A percentile compares a stretch with the other conserved stretches of the same genome.
Conservation (phyloP, 2,113 vertebrate species). For the Heliornis fulica region DNA sequence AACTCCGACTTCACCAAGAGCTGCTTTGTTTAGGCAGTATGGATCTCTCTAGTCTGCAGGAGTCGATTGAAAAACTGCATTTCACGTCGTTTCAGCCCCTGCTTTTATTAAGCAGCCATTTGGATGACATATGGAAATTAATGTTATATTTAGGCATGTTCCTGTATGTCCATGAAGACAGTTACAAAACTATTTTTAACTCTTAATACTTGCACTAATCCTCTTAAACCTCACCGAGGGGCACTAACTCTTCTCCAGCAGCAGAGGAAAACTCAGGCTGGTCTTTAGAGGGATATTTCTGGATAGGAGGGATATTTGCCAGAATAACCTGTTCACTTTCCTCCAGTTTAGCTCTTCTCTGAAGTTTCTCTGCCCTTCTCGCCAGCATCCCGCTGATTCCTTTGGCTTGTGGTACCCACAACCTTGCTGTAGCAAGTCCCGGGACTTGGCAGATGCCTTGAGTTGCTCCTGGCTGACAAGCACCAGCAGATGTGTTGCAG, state of each 20-base stretch:
- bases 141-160: slow-evolving; percentile 38
- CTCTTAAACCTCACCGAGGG: slow-evolving; percentile 32
- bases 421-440: neutral
- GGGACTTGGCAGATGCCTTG: neutral
- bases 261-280: neutral
- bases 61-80: neutral
- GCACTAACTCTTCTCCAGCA: slow-evolving; percentile 24
- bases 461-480: neutral
- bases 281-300: neutral
- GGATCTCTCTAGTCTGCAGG: neutral
- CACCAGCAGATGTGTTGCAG: slow-evolving; percentile 1
- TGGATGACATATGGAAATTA: slow-evolving; percentile 43
- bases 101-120: slow-evolving; percentile 27
- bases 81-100: neutral
- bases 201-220: slow-evolving; percentile 20
- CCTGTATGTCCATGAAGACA: neutral
- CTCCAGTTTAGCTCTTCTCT: neutral
- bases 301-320: neutral
- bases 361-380: neutral
- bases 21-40: neutral
- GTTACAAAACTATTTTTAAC: slow-evolving; percentile 39
- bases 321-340: neutral
- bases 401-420: slow-evolving; percentile 15
- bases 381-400: slow-evolving; percentile 24
- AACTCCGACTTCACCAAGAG: neutral